These are phyloP conservation scores for Eutolmus rufibarbis DNA, from an alignment of 2,888 invertebrate genomes.

Conservation along the genomic window DNA sequence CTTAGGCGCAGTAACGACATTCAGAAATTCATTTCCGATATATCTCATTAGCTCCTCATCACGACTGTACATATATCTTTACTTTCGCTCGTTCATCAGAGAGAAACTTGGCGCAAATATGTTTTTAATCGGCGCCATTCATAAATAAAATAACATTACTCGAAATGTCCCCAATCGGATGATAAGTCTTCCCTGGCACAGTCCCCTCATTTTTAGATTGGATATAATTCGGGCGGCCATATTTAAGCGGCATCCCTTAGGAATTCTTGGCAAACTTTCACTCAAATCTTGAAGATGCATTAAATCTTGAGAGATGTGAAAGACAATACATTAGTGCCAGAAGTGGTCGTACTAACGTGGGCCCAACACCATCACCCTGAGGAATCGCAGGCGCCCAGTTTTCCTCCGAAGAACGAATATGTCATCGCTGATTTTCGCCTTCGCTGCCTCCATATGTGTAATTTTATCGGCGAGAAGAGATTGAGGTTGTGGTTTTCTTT, in stretches of 20 bases:
- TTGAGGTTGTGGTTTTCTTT: conserved; percentile 17
- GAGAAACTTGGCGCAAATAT: not conserved
- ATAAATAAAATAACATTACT: not conserved
- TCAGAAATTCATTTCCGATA: not conserved
- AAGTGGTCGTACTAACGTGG: not conserved
- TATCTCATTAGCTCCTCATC: not conserved
- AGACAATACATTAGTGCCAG: not conserved
- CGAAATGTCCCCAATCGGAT: not conserved
- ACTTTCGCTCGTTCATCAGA: not conserved
- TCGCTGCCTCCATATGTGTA: conserved; percentile 2
- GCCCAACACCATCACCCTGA: not conserved
- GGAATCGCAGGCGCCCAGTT: not conserved
- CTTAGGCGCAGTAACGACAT: not conserved
- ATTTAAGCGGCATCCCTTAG: not conserved
- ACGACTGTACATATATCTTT: not conserved
- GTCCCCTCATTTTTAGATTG: not conserved
- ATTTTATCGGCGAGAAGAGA: conserved; percentile 8
- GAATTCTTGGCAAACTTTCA: conserved; percentile 24
- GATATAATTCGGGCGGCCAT: not conserved
- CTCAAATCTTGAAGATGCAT: not conserved
- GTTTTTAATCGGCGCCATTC: not conserved
- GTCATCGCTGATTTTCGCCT: conserved; percentile 11
- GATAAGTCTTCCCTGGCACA: not conserved
- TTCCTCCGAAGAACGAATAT: not conserved
- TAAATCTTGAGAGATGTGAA: not conserved